phyloP scores from a whole-genome alignment of 2,113 vertebrate species.

The Stomatorhinus ivindoensis region DNA sequence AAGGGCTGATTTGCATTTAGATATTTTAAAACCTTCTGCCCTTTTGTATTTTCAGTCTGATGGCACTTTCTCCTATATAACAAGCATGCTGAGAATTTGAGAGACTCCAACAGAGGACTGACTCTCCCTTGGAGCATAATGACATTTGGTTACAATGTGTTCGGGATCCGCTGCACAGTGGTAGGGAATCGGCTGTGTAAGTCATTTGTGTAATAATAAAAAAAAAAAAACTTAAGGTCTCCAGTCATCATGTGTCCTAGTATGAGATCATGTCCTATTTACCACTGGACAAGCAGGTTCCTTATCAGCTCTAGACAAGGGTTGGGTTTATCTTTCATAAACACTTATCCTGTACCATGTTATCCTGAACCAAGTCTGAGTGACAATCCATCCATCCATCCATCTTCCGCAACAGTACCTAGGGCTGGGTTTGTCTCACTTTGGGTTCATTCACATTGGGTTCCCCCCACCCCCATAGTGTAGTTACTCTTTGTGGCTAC shows the following conservation, averaged over 20 bases:
- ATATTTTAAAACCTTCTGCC: not conserved
- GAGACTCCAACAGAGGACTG: not conserved
- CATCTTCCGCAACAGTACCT: not conserved
- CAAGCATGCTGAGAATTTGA: not conserved
- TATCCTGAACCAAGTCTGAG: not conserved
- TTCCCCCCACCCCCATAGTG: not conserved
- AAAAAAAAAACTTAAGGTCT: not conserved
- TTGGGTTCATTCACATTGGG: not conserved
- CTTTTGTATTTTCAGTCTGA: not conserved
- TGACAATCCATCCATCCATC: not conserved
- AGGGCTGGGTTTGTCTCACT: not conserved
- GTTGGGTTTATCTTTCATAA: not conserved
- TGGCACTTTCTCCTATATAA: not conserved
- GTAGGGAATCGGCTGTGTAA: not conserved
- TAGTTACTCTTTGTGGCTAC: not conserved
- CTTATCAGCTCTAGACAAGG: too few relatives aligned
- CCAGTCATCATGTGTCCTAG: not conserved
- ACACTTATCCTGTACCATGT: not conserved
- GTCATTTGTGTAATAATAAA: not conserved
- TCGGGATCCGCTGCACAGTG: not conserved
- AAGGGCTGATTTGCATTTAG: not conserved
- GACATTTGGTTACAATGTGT: not conserved
- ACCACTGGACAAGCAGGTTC: not conserved
- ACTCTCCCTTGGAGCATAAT: not conserved
- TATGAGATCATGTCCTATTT: not conserved